phyloP scores from a whole-genome alignment of 1,140 invertebrate genomes.

The Leptopilina boulardi region DNA sequence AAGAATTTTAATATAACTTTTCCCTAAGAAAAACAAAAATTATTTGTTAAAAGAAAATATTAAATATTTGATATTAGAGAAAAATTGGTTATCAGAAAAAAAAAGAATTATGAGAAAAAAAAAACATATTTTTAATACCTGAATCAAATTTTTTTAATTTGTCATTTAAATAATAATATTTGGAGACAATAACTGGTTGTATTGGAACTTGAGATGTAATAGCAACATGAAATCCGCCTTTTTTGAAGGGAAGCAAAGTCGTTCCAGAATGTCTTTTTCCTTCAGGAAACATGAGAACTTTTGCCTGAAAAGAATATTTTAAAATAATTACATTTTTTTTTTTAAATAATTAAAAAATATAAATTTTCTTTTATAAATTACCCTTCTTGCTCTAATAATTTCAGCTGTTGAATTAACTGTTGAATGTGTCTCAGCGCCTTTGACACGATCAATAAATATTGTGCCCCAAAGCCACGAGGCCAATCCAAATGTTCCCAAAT shows the following conservation, averaged over 20 bases:
- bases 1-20: conserved; percentile 82
- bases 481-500: conserved; percentile 88
- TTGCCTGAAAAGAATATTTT: conserved; percentile 74
- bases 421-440: conserved; percentile 81
- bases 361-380: conserved; percentile 59
- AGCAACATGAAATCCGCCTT: conserved; percentile 95
- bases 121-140: no score
- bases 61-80: conserved; percentile 37
- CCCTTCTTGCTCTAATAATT: conserved; percentile 81
- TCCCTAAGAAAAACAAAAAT: conserved; percentile 74
- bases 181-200: conserved; percentile 92
- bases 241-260: conserved; percentile 88
- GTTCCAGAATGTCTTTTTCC: conserved; percentile 83
- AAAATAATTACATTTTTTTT: background rate
- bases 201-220: conserved; percentile 89
- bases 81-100: conserved; percentile 7
- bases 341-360: conserved; percentile 32
- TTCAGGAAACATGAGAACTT: conserved; percentile 87
- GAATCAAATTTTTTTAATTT: conserved; percentile 84
- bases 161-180: conserved; percentile 89
- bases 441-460: conserved; percentile 89
- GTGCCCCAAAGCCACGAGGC: conserved; percentile 91
- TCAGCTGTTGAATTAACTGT: conserved; percentile 85
- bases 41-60: conserved; percentile 36
- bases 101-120: background rate